Base-by-base conservation (phyloP, 2,113 vertebrate genomes). In the Aphelocoma coerulescens region DNA sequence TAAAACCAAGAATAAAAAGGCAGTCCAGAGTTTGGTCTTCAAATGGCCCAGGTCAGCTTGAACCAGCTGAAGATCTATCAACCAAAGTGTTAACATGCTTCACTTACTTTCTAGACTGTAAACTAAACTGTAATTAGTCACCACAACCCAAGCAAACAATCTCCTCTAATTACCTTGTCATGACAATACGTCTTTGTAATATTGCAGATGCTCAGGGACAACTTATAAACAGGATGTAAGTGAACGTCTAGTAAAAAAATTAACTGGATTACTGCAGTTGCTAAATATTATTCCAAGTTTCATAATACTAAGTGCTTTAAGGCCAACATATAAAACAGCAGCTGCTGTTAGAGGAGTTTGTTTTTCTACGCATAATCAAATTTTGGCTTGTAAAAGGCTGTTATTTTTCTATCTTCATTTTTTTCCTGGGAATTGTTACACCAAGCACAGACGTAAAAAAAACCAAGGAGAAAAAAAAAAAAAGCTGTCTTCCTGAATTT, bases 181-280 rank as follows among this genome's bases (percentile, higher is more conserved):
- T 48, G 48, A 88, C 67, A 92, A 67, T 35, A 43, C 22, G 8
- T 59, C 19, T 89, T 78, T 68, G 61, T 63, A 63, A 62, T 24
- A 57, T 20, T 68, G 57, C 91, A 93, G 93, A 95, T 89, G 91
- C 54, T 92, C 63, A 51, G 79, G 41, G 39, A 44, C 32, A 41
- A 83, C 54, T 83, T 61, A 88, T 78, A 96, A 96, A 95, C 91
- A 95, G 94, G 95, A 93, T 93, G 44, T 41, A 82, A 85, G 61
- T 30, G 75, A 85, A 24, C 0, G 2, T 76, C 35, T 83, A 80
- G 89, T 88, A 65, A 72, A 82, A 88, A 84, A 97, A 91, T 81
- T 88, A 91, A 84, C 66, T 54, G 69, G 52, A 82, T 93, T 85
- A 73, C 78, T 88, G 48, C 78, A 80, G 66, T 89, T 87, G 57